phyloP scores from a whole-genome alignment of 2,888 invertebrate genomes.

The Chrysotoxum bicinctum region DNA sequence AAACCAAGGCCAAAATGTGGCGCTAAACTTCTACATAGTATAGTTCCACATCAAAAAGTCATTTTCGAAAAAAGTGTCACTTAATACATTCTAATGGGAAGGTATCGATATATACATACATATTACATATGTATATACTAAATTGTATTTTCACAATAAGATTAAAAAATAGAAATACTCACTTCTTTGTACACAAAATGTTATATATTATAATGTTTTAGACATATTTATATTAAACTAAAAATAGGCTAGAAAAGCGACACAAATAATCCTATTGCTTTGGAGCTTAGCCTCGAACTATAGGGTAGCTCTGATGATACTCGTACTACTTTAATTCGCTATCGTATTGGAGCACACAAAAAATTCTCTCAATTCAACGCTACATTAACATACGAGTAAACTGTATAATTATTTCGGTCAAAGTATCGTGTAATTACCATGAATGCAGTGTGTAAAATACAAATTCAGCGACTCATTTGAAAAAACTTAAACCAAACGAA shows the following conservation, averaged over 20 bases:
- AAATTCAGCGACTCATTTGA: slow-evolving; percentile 29
- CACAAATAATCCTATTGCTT: background rate
- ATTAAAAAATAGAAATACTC: background rate
- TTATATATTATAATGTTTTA: background rate
- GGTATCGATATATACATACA: too few species aligned
- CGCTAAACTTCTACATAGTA: too few species aligned
- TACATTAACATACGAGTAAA: slow-evolving; percentile 41
- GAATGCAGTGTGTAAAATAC: background rate
- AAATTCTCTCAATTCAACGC: background rate
- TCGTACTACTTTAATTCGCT: background rate
- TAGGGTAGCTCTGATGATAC: background rate
- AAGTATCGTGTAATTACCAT: background rate
- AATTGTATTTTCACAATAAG: too few species aligned
- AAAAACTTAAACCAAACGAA: slow-evolving; percentile 29
- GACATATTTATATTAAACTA: background rate
- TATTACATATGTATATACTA: too few species aligned
- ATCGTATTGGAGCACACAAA: background rate
- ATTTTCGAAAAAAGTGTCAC: too few species aligned
- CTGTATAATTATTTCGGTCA: slow-evolving; percentile 35
- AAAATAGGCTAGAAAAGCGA: background rate
- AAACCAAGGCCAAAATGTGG: too few species aligned
- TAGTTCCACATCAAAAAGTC: too few species aligned
- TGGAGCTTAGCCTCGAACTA: slow-evolving; percentile 21
- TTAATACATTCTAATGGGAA: too few species aligned
- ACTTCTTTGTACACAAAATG: background rate